A percentile compares a stretch with the other conserved stretches of the same genome.
Conservation (phyloP, 2,888 invertebrate species). For the Plagodis dolabraria region DNA sequence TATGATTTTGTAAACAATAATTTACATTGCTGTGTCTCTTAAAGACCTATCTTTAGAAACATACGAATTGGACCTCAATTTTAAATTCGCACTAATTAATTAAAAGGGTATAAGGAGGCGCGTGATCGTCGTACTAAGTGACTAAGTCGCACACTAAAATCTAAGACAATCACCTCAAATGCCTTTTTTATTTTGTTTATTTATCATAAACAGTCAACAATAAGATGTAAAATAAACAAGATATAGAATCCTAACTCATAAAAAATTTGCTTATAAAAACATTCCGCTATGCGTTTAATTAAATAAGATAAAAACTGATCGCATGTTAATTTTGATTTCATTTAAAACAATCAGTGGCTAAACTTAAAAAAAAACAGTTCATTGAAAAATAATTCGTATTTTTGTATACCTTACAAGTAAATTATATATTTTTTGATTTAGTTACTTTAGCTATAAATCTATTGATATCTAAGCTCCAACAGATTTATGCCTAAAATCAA, state of each 20-base stretch:
- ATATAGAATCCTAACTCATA: conserved; percentile 22
- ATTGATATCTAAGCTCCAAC: conserved; percentile 5
- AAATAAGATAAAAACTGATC: neutral
- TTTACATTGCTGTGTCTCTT: conserved; percentile 66
- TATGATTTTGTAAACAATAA: conserved; percentile 76
- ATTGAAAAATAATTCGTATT: no score
- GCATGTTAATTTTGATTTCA: no score
- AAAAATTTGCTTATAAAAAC: conserved; percentile 21
- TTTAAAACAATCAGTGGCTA: no score
- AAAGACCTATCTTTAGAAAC: conserved; percentile 72
- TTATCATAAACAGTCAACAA: conserved; percentile 52
- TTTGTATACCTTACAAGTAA: no score
- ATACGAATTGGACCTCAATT: conserved; percentile 82
- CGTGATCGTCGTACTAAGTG: conserved; percentile 43
- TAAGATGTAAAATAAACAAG: no score
- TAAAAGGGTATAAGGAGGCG: conserved; percentile 57
- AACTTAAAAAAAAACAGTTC: no score
- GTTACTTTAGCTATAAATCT: neutral
- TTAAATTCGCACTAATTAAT: conserved; percentile 77
- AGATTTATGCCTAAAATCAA: conserved; percentile 5
- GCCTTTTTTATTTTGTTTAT: conserved; percentile 46
- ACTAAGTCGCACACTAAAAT: conserved; percentile 39
- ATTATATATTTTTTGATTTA: no score
- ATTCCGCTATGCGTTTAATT: conserved; percentile 24
- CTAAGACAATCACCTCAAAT: conserved; percentile 39